Evolutionary conservation across 2,113 vertebrate species (phyloP), one percentile per base, ranked within the genome.

Genomic region (Enhydra lutris): DNA sequence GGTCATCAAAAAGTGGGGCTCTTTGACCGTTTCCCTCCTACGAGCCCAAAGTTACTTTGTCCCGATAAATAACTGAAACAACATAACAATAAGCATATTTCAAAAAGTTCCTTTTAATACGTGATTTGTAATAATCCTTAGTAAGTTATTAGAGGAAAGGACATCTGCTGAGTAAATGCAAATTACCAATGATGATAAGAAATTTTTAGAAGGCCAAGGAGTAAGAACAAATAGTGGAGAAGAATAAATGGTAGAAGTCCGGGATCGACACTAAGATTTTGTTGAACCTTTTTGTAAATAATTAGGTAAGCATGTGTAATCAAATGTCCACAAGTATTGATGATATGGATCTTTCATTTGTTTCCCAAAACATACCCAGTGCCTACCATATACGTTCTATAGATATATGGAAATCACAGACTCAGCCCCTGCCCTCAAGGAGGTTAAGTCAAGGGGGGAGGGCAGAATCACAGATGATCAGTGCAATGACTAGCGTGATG

Each of bases 141-240:
- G 47, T 55, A 92, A 97, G 7, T 81, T 95, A 84, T 94, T 95
- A 63, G 21, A 91, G 34, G 17, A 96, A 96, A 93, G 4, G 24
- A 29, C 87, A 95, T 57, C 29, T 83, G 20, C 45, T 71, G 59
- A 84, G 14, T 76, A 91, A 95, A 97, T 52, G 13, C 9, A 94
- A 95, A 94, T 95, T 91, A 92, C 11, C n/a, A 65, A 13, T 76
- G 83, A 84, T 59, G 13, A 29, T 80, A 63, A 94, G 18, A 90
- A 69, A 84, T 74, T 87, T 42, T 92, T 20, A 78, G 61, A 82
- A 50, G 8, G 2, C 34, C 36, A 76, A 94, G 71, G 6, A 89
- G 47, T 73, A 45, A 42, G 47, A 69, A 81, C 8, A 94, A 90
- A 89, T 31, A 42, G 23, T 59, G 6, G 29, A 69, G 39, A 82